Base-by-base conservation (phyloP, 1,140 invertebrate genomes). In the Lamellibrachia luymesi region DNA sequence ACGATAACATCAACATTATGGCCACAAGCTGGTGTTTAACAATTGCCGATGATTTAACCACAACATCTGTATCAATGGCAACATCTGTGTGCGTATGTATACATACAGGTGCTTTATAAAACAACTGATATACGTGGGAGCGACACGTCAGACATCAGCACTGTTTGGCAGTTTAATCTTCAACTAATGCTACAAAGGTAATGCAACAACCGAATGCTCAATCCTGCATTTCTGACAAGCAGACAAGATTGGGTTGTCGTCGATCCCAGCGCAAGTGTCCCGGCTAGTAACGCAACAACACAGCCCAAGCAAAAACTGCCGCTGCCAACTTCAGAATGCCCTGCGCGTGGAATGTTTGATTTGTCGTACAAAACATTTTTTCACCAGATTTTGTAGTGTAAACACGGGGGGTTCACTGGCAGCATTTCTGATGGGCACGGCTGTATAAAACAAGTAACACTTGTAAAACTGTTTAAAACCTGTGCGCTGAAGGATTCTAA, bases 161-260 rank as follows among this genome's bases (percentile, higher is more conserved):
- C 64, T 80, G 64, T 80, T 80, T 80, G 64, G 64, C 64, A 80
- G 64, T 80, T 80, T 80, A 80, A 80, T 80, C 64, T 80, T 80
- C 64, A 80, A 80, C 64, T 80, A 80, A 80, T 80, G 64, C 64
- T 80, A 80, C 64, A 80, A 80, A 80, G 64, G 2, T 80, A 80
- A 80, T 80, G 64, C 64, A 80, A 80, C 64, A 80, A 80, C 64
- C 13, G 64, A 80, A 22, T 80, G 64, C 64, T 17, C 64, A 80
- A 80, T 80, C 64, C 64, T 80, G 64, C 13, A 17, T 80, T 80
- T 80, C 64, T 22, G 64, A 80, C 6, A 22, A 80, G 64, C 64
- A 4, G 64, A 80, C 64, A 80, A 22, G 64, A 80, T 22, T 22
- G 25, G 38, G 13, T 22, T 22, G 25, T 22, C 64, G 64, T 17